These are phyloP conservation scores for Stigmatopora nigra DNA, from an alignment of 2,113 vertebrate species.

Conservation along the genomic window DNA sequence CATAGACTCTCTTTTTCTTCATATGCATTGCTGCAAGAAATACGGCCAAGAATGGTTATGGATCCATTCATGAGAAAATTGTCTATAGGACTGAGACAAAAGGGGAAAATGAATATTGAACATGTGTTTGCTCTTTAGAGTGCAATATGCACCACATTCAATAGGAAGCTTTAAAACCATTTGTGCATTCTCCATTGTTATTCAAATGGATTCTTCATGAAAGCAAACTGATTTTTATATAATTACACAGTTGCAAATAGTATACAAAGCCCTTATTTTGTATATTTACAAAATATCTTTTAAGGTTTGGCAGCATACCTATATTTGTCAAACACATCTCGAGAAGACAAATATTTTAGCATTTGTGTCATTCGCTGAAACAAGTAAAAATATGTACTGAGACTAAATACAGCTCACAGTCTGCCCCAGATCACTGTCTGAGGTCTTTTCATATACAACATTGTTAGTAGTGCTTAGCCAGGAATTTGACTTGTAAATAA, in stretches of 20 bases:
- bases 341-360: conserved; percentile 1
- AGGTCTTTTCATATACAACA: too few relatives aligned
- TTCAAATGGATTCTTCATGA: neutral
- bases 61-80: conserved; percentile 1
- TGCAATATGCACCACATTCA: conserved; percentile 14
- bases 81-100: conserved; percentile 1
- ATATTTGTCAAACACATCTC: neutral
- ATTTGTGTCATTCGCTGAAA: too few relatives aligned
- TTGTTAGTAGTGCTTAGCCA: too few relatives aligned
- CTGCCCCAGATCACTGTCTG: too few relatives aligned
- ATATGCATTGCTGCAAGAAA: conserved; percentile 1
- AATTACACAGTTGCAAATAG: neutral
- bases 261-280: conserved; percentile 2
- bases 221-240: conserved; percentile 15
- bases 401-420: too few relatives aligned
- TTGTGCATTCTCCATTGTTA: conserved; percentile 8
- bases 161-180: neutral
- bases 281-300: conserved; percentile 30
- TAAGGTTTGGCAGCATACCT: conserved; percentile 20
- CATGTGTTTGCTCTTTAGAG: neutral
- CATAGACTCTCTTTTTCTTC: conserved; percentile 1
- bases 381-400: too few relatives aligned
- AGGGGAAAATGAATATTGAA: neutral
- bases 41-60: neutral
- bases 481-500: too few relatives aligned